Conservation (phyloP, 2,797 vertebrate species). For the Peromyscus attwateri region DNA sequence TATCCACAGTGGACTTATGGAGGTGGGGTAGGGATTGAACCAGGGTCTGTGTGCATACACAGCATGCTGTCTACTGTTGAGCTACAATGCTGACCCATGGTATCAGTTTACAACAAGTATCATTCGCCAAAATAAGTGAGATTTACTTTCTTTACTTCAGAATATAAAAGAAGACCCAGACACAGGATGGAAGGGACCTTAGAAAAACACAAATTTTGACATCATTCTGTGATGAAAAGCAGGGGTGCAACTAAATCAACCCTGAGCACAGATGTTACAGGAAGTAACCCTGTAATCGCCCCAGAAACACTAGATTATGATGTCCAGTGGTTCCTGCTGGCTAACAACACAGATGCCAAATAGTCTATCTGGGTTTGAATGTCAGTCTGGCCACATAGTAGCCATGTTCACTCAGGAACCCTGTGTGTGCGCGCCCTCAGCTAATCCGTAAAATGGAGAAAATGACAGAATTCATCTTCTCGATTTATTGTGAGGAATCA, state of each 20-base stretch:
- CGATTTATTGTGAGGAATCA: neutral
- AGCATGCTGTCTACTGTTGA: too few relatives aligned
- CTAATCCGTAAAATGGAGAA: neutral
- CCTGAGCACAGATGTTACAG: neutral
- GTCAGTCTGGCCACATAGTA: neutral
- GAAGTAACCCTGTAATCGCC: neutral
- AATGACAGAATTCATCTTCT: constrained; percentile 16
- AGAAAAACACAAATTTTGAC: neutral
- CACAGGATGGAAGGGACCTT: neutral
- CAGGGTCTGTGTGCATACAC: too few relatives aligned
- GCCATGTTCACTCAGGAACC: neutral
- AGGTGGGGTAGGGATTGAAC: neutral
- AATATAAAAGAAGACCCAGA: neutral
- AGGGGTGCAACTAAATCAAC: neutral
- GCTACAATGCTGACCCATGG: accelerated
- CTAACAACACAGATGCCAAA: neutral
- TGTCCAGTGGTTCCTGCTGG: neutral
- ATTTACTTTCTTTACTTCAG: constrained; percentile 3
- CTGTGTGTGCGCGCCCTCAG: neutral
- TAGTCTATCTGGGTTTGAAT: neutral
- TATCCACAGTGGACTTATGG: neutral
- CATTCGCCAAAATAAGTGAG: neutral
- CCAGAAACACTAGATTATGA: neutral
- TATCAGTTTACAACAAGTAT: neutral
- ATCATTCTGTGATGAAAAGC: neutral